Conservation (phyloP, 2,888 invertebrate species). For the Cynaeus angustus region DNA sequence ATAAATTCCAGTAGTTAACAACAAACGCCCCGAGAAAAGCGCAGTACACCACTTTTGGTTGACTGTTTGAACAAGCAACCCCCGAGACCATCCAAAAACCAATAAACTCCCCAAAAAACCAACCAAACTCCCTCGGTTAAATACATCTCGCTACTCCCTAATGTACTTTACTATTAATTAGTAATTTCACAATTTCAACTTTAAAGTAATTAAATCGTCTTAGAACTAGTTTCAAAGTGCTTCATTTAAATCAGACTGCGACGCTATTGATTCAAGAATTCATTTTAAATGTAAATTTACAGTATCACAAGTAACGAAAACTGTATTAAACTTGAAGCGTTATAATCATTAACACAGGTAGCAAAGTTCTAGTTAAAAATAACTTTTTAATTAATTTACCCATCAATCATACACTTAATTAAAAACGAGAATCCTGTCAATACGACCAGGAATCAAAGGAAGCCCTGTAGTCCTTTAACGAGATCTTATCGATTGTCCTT, state of each 20-base stretch:
- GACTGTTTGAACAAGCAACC: constrained; percentile 20
- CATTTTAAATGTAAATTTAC: constrained; percentile 27
- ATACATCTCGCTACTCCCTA: constrained; percentile 8
- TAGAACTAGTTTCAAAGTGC: constrained; percentile 29
- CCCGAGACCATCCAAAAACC: constrained; percentile 7
- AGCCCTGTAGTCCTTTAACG: background rate
- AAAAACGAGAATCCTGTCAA: background rate
- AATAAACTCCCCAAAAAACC: constrained; percentile 5
- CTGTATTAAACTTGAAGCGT: constrained; percentile 22
- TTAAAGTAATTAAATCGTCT: constrained; percentile 36
- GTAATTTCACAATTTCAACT: constrained; percentile 33
- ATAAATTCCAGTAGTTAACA: background rate
- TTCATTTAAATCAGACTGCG: constrained; percentile 21
- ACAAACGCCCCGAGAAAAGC: constrained; percentile 6
- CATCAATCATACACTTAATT: constrained; percentile 23
- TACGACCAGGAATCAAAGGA: background rate
- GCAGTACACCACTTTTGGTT: constrained; percentile 8
- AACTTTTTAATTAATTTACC: constrained; percentile 14
- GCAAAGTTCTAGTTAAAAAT: constrained; percentile 6
- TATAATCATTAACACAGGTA: constrained; percentile 3
- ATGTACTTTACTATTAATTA: constrained; percentile 17
- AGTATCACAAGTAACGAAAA: constrained; percentile 10
- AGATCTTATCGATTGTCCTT: constrained; percentile 22
- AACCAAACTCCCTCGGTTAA: constrained; percentile 15
- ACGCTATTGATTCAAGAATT: constrained; percentile 26